Evolutionary conservation across 2,888 invertebrate species (phyloP), one percentile per base, ranked within the genome.

Genomic region (Eurytoma californica): DNA sequence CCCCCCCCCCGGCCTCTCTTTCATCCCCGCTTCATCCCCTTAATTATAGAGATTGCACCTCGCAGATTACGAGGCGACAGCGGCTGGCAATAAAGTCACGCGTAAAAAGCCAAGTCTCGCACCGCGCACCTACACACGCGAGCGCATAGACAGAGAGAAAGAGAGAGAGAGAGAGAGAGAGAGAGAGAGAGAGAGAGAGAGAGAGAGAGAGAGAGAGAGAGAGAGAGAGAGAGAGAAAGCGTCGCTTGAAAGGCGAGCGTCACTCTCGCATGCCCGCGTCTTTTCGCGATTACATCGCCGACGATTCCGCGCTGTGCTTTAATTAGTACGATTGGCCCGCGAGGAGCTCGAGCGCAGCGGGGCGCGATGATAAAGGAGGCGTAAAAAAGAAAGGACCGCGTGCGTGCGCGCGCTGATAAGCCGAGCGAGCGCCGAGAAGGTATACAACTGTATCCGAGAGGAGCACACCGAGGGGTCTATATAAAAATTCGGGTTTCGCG

Each of bases 11-110:
- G n/a, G 58, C 14, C 55, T 67, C 51, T 58, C 57, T 78, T 72
- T 61, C 61, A 68, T 78, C 68, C n/a, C 30, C 18, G 51, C 70
- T 61, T 67, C 55, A 58, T 80, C 72, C 67, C 79, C 67, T 80
- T 66, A 80, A 76, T 80, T 80, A 80, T 76, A 67, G 76, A 67
- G 67, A 75, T 76, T 67, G 75, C 72, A 72, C 67, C 49, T 76
- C 66, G 53, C 57, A 72, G 72, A 76, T 76, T 75, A 55, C 24
- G 68, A 70, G 70, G 49, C 63, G 7, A 24, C 61, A 72, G 58
- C 47, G 20, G 14, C 47, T 39, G 18, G 53, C 57, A 72, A 72
- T 58, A 72, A 72, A 58, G 58, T 16, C 47, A 60, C 39, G 18
- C 18, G 63, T 63, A 63, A 63, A 63, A 63, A 63, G 39, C n/a